These are phyloP conservation scores for Tortricodes alternella DNA, from an alignment of 2,888 invertebrate species.

Conservation along the genomic window DNA sequence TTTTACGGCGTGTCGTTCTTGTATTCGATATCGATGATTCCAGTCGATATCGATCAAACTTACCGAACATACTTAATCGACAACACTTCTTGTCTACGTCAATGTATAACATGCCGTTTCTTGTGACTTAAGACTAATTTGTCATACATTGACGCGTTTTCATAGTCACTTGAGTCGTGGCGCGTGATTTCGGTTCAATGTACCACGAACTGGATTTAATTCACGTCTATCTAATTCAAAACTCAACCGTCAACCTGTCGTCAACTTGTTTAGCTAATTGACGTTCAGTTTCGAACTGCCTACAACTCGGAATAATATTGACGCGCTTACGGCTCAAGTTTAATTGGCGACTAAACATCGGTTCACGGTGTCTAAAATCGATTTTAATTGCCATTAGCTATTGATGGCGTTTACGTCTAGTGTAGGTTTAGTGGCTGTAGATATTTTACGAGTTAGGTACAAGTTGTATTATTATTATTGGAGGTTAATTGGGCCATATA, in stretches of 20 bases:
- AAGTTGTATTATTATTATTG: background rate
- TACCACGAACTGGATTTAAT: background rate
- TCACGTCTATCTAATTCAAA: conserved; percentile 11
- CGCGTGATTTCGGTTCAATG: no score
- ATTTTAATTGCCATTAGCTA: conserved; percentile 19
- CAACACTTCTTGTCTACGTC: no score
- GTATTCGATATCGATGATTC: no score
- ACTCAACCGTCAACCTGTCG: conserved; percentile 51
- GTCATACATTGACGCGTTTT: no score
- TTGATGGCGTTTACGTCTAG: conserved; percentile 10
- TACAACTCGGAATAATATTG: background rate
- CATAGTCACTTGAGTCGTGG: no score
- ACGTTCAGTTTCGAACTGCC: background rate
- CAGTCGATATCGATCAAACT: no score
- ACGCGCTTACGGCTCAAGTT: conserved; percentile 3
- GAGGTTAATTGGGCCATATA: background rate
- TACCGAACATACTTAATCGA: no score
- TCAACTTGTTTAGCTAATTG: conserved; percentile 42
- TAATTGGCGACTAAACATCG: conserved; percentile 26
- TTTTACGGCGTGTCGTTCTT: no score
- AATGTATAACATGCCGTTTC: no score
- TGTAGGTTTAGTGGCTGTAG: background rate
- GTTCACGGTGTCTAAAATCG: conserved; percentile 12
- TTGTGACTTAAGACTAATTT: no score
- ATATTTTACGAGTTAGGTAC: background rate